These are phyloP conservation scores for Drosophila algonquin DNA, from an alignment of 2,888 invertebrate genomes.

Conservation along the genomic window DNA sequence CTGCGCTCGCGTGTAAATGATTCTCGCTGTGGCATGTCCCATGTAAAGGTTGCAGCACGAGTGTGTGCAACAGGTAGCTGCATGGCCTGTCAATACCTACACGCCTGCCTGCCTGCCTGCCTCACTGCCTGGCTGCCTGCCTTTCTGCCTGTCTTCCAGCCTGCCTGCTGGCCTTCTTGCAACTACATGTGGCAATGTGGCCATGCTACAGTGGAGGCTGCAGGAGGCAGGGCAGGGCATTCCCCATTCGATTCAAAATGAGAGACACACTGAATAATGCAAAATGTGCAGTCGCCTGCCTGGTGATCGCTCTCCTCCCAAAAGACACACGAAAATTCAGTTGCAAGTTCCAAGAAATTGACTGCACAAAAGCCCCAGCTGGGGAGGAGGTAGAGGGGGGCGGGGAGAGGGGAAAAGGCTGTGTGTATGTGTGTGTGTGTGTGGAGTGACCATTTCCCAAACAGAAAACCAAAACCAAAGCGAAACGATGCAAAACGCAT, in stretches of 20 bases:
- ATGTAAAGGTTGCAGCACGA: slow-evolving; percentile 39
- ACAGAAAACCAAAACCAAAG: slow-evolving; percentile 35
- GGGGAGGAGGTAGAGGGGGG: no score
- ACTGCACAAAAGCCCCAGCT: slow-evolving; percentile 14
- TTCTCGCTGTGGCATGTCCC: slow-evolving; percentile 69
- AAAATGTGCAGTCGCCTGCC: slow-evolving; percentile 66
- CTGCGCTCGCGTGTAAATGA: slow-evolving; percentile 75
- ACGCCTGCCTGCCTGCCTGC: slow-evolving; percentile 61
- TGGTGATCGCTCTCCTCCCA: slow-evolving; percentile 61
- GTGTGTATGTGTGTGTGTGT: slow-evolving; percentile 2
- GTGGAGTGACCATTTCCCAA: slow-evolving; percentile 37
- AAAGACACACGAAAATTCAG: slow-evolving; percentile 71
- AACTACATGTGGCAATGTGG: background rate
- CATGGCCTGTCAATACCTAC: slow-evolving; percentile 73
- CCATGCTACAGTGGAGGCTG: background rate
- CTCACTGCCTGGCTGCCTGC: no score
- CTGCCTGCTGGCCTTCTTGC: background rate
- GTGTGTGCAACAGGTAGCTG: slow-evolving; percentile 70
- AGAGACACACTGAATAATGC: slow-evolving; percentile 44
- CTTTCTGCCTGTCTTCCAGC: background rate
- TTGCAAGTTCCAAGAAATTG: slow-evolving; percentile 72
- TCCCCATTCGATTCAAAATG: slow-evolving; percentile 34
- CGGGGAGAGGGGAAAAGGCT: background rate
- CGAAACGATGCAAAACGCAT: slow-evolving; percentile 79
- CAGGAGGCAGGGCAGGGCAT: slow-evolving; percentile 15